These are phyloP conservation scores for Aplochiton taeniatus DNA, from an alignment of 2,797 vertebrate species.

Conservation along the genomic window DNA sequence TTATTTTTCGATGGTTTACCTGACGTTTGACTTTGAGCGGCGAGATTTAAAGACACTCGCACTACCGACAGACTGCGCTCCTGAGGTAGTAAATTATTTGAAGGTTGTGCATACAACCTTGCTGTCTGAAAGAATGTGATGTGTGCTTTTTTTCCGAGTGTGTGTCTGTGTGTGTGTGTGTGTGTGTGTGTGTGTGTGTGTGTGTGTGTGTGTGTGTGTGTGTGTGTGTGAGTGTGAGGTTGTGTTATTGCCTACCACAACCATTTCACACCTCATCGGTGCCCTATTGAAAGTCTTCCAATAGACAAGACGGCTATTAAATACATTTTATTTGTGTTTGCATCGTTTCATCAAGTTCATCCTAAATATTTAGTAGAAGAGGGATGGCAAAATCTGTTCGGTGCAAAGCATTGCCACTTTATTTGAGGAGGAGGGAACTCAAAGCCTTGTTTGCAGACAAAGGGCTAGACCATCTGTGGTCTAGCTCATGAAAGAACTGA, in stretches of 20 bases:
- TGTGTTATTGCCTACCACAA: conserved; percentile 67
- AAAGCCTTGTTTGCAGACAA: conserved; percentile 44
- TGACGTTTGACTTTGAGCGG: conserved; percentile 84
- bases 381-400: conserved; percentile 68
- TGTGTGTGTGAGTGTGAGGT: conserved; percentile 37
- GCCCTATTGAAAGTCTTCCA: conserved; percentile 65
- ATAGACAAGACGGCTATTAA: conserved; percentile 68
- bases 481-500: not conserved
- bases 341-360: conserved; percentile 74
- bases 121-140: conserved; percentile 69
- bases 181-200: not conserved
- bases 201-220: conserved; percentile 32
- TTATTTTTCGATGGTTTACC: conserved; percentile 79
- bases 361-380: conserved; percentile 76
- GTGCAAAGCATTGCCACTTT: conserved; percentile 51
- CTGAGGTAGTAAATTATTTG: conserved; percentile 77
- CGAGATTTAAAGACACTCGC: conserved; percentile 80
- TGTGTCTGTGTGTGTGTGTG: conserved; percentile 5
- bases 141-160: conserved; percentile 48
- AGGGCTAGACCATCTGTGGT: conserved; percentile 60
- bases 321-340: conserved; percentile 76
- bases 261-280: conserved; percentile 67
- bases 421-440: conserved; percentile 49
- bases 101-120: conserved; percentile 76
- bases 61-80: conserved; percentile 73